Base-by-base conservation (phyloP, 2,888 invertebrate species). In the Panopea generosa region DNA sequence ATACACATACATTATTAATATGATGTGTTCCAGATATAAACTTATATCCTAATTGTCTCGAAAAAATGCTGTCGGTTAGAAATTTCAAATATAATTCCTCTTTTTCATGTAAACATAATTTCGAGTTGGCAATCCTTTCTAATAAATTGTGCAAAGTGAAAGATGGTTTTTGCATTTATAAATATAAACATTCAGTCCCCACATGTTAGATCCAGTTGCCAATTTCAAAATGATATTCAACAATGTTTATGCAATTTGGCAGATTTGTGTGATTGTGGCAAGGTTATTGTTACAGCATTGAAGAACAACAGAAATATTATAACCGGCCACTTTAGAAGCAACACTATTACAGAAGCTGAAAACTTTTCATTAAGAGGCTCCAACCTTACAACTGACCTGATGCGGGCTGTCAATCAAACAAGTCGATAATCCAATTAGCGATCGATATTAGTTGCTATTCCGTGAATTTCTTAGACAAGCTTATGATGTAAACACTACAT, bases 21-120 rank as follows among this genome's bases (percentile, higher is more conserved):
- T 77, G 77, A 77, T 55, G 61, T 40, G 33, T 47, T 38, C 72
- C 77, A 77, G 77, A 77, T 69, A 72, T 77, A 77, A 77, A 77
- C 67, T 60, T 67, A 72, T 65, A 66, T 72, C 63, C 72, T 77
- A 77, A 77, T 77, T 77, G 69, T 72, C 68, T 63, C 40, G 55
- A 63, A 72, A 77, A 77, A 77, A 50, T 43, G 45, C 67, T 53
- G 57, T 55, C 59, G 45, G 50, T 59, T 40, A 68, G 68, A 69
- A 72, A 69, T 52, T 66, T 72, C 68, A 77, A 77, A 72, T 68
- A 77, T 72, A 72, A 77, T 63, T 69, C 72, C 65, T 43, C 38
- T 24, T 59, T 52, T 60, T 77, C 33, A 55, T 50, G 57, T 77
- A 77, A 77, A 77, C 77, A 77, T 69, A 65, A 69, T 73, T 77